Conservation (phyloP, 2,113 vertebrate genomes). For the Perccottus glenii region DNA sequence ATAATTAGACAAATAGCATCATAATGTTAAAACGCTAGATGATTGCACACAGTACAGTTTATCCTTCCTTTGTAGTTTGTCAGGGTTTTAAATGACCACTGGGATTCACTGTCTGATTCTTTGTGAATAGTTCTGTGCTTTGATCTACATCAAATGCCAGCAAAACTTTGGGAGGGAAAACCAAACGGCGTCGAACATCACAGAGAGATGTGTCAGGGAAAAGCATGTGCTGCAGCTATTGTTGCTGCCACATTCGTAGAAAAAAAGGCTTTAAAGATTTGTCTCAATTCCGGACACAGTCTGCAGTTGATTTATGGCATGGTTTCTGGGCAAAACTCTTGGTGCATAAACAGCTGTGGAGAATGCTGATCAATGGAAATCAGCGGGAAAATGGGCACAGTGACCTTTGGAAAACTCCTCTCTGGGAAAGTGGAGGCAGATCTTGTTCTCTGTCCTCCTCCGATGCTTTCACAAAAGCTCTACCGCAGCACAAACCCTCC, state of each 20-base stretch:
- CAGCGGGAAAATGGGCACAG: conserved; percentile 51
- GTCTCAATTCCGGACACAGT: conserved; percentile 42
- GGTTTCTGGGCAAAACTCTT: conserved; percentile 52
- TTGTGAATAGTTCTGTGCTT: conserved; percentile 49
- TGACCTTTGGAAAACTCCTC: conserved; percentile 74
- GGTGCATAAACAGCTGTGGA: conserved; percentile 55
- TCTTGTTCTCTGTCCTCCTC: conserved; percentile 10
- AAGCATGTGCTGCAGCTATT: conserved; percentile 6
- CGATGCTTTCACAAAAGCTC: conserved; percentile 41
- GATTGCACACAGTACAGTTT: conserved; percentile 38
- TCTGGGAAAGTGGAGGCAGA: conserved; percentile 39
- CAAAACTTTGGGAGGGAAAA: conserved; percentile 47
- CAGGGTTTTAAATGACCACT: conserved; percentile 58
- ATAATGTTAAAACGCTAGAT: conserved; percentile 30
- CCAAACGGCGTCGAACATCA: conserved; percentile 21
- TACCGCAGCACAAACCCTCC: conserved; percentile 52
- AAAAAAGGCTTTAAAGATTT: conserved; percentile 38
- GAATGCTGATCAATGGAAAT: conserved; percentile 75
- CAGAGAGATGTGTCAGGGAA: conserved; percentile 20
- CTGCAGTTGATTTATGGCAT: conserved; percentile 66
- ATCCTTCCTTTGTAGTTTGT: conserved; percentile 33
- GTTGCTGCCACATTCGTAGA: conserved; percentile 7
- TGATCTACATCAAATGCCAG: conserved; percentile 59
- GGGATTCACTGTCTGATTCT: conserved; percentile 56
- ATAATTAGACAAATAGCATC: conserved; percentile 63